Evolutionary conservation across 1,140 invertebrate genomes (phyloP), one percentile per base, ranked within the genome.

Genomic region (Sitobion miscanthi): DNA sequence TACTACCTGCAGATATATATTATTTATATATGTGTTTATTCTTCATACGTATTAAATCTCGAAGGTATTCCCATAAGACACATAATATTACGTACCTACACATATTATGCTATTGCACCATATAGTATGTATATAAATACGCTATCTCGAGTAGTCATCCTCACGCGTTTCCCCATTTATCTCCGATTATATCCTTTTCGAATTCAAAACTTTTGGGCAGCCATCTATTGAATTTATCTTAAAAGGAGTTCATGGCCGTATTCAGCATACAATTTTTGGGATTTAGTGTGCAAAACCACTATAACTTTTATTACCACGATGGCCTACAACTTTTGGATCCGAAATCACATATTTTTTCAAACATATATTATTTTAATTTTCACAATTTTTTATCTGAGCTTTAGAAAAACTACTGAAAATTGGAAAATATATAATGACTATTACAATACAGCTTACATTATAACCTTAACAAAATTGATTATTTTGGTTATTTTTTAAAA

Each of bases 51-150:
- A 69, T 69, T 69, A 69, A 69, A 77, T 77, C 62, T n/a, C n/a
- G 30, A 77, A 77, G 62, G 62, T 77, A 77, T 77, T 77, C 62
- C 62, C 62, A 3, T n/a, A 77, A 77, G 62, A 77, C 62, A n/a
- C 62, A 77, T 77, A 77, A 77, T n/a, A 77, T 14, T 77, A 14
- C 62, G 4, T 77, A 77, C n/a, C 62, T 77, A 77, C 30, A n/a
- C 30, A 77, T 77, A 77, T 17, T 77, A 77, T n/a, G 62, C 1
- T 77, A 69, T 69, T 69, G 30, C 62, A 69, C 62, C 20, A 77
- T 77, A 77, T n/a, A 77, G n/a, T 69, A 69, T 69, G 62, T 77
- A 77, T 77, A 77, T 77, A 77, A n/a, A 35, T n/a, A 35, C n/a
- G 62, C 62, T 77, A n/a, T 77, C n/a, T n/a, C n/a, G n/a, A 69